Base-by-base conservation (phyloP, 2,888 invertebrate genomes). In the Caenorhabditis sp. region DNA sequence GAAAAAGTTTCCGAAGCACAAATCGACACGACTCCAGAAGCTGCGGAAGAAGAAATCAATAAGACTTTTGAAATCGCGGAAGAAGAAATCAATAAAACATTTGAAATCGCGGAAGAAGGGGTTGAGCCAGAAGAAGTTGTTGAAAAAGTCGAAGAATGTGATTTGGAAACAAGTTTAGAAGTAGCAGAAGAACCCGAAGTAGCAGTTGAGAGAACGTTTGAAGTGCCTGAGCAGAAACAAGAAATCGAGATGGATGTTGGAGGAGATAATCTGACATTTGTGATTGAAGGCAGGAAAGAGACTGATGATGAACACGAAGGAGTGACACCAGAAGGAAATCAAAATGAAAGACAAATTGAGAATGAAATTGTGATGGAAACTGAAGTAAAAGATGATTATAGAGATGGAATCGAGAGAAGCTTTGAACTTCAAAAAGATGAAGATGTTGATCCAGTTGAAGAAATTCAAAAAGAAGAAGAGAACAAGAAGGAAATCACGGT, bases 361-460 rank as follows among this genome's bases (percentile, higher is more conserved):
- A n/a, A n/a, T n/a, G n/a, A n/a, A n/a, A 19, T 23, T 53, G 53
- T 23, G 6, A 23, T 10, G 4, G 55, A 55, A 26, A 8, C n/a
- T 24, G 55, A 17, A 27, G 17, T 21, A 14, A 1, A 55, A 6
- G 27, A 55, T 14, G 55, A 27, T 14, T 6, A 6, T 2, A 26
- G 26, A 27, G 55, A 27, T 55, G 55, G 55, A 55, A 55, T 55
- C 5, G 57, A 58, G 26, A 58, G 57, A 58, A 58, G 57, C 19
- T 58, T 58, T 19, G 57, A 58, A 58, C 10, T 58, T 6, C 57
- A 58, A 17, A 31, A 58, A 21, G 57, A 58, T 36, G 31, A 58
- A 21, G 57, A 58, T 36, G 57, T 58, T 58, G 57, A 58, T 1
- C 57, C 57, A 8, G 36, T 58, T 17, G 31, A 31, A 31, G 31